Base-by-base conservation (phyloP, 2,888 invertebrate species). In the Conistra vaccinii region DNA sequence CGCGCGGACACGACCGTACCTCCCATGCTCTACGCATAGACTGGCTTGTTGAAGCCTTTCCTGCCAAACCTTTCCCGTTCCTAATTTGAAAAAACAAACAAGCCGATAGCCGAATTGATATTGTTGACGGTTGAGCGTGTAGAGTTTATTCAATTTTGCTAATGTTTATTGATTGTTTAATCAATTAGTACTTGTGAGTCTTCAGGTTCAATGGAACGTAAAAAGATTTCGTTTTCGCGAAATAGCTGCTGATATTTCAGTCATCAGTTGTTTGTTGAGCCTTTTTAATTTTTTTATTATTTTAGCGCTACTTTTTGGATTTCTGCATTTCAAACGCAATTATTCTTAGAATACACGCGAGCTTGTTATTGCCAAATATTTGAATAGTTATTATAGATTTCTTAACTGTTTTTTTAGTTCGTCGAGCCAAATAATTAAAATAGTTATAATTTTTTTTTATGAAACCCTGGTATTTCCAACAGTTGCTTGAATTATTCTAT, bases 1-100 rank as follows among this genome's bases (percentile, higher is more conserved):
- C 76, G 69, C 60, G 80, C 48, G 74, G 72, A 78, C 78, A 80
- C 87, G 81, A 72, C 87, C 77, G 76, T 57, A 35, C 76, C 80
- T 67, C 32, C 42, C 68, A 69, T 79, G 78, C 70, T 65, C 77
- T 53, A 42, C 62, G 68, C 78, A 79, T 53, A 83, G 80, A 86
- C 86, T 86, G 86, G 62, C 73, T 69, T 60, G 35, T 12, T 14
- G n/a, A 23, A 70, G 61, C 58, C 63, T 76, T 81, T 72, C 66
- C 61, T 63, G 26, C 10, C 55, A 57, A 78, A 72, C 71, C 69
- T 69, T 72, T 12, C 29, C 14, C 67, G 58, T 69, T 60, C 68
- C 76, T 71, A 53, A 61, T 69, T 80, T 53, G 60, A 75, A 80
- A 73, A 70, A 58, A 74, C 66, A 74, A 73, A 79, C 73, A 80